Evolutionary conservation across 1,140 invertebrate genomes (phyloP).

Genomic region (Leptopilina boulardi): DNA sequence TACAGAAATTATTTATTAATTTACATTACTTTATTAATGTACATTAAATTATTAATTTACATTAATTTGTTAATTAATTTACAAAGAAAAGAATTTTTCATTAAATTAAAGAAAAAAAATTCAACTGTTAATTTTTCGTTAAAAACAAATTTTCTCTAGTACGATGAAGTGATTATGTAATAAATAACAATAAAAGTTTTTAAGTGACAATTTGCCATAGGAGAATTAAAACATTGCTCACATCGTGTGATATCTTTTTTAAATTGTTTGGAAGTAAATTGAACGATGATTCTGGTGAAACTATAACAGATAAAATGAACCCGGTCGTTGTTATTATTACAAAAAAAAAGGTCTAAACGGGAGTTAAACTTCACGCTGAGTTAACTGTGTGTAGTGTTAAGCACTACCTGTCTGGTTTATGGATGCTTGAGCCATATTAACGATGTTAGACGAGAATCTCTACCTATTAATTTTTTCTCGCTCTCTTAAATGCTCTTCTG

Average conservation of each 20-base stretch:
- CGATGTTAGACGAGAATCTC: conserved; percentile 28
- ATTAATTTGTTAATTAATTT: no score
- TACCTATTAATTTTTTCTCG: conserved; percentile 31
- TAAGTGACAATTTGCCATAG: no score
- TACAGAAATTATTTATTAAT: no score
- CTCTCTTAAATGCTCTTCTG: not conserved
- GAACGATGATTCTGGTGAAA: not conserved
- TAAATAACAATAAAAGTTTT: no score
- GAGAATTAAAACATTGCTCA: no score
- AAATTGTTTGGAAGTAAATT: not conserved
- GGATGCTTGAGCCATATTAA: conserved; percentile 28
- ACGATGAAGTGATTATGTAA: no score
- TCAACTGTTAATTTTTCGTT: no score
- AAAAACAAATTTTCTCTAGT: no score
- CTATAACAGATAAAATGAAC: not conserved
- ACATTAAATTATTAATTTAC: no score
- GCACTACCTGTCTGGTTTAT: conserved; percentile 29
- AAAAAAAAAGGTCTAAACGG: conserved; percentile 23
- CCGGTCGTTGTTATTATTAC: not conserved
- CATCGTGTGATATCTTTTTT: not conserved
- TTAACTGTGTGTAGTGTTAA: conserved; percentile 26
- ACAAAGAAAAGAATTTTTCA: no score
- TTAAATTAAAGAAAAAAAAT: no score
- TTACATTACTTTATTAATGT: no score
- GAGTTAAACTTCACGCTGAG: conserved; percentile 29